These are phyloP conservation scores for Rapana venosa DNA, from an alignment of 2,888 invertebrate species.

Conservation along the genomic window DNA sequence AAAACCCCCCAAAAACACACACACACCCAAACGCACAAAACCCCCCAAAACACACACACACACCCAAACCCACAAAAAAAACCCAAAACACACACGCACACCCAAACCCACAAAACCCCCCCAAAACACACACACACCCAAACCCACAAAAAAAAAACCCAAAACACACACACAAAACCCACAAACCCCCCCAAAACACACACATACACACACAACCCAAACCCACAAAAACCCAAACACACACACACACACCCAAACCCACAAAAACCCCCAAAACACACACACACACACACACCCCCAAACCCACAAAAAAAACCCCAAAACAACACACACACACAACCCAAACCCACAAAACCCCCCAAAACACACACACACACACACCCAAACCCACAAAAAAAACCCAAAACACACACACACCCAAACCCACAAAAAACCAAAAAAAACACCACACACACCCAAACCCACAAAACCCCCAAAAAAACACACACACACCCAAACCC, in stretches of 20 bases:
- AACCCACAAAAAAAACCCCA: background rate
- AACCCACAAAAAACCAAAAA: too few species aligned
- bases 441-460: too few species aligned
- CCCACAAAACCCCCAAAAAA: background rate
- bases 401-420: too few species aligned
- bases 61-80: background rate
- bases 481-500: background rate
- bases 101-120: too few species aligned
- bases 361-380: too few species aligned
- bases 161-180: background rate
- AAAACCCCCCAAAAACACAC: too few species aligned
- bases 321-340: background rate
- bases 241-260: constrained; percentile 21
- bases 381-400: too few species aligned
- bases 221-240: background rate
- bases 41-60: background rate
- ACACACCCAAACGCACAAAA: too few species aligned
- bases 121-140: background rate
- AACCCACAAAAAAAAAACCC: too few species aligned
- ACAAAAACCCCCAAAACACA: background rate
- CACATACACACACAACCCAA: background rate
- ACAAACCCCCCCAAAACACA: background rate
- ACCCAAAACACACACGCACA: too few species aligned
- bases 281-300: background rate
- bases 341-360: too few species aligned